phyloP scores from a whole-genome alignment of 2,797 vertebrate genomes.

The Podarcis siculus region DNA sequence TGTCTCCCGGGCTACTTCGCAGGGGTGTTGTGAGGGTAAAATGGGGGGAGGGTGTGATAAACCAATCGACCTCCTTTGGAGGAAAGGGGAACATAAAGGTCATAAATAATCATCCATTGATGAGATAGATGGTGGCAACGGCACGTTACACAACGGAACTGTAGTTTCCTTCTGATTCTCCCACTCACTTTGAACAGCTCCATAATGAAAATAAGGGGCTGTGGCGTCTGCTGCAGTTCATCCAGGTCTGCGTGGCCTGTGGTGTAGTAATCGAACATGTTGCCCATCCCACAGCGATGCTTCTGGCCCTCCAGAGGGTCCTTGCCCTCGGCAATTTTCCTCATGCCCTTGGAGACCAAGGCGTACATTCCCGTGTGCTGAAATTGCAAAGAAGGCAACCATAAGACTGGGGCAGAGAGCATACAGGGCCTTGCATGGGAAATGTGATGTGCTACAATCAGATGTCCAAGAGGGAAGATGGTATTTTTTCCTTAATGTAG shows the following conservation, averaged over 20 bases:
- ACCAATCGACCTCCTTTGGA: too few relatives aligned
- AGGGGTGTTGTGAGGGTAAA: neutral
- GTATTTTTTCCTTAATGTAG: too few relatives aligned
- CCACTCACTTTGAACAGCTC: conserved; percentile 85
- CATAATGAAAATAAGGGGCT: conserved; percentile 91
- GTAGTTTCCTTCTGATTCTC: rapidly evolving
- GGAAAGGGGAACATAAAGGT: too few relatives aligned
- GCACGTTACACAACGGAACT: too few relatives aligned
- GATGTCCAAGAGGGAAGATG: too few relatives aligned
- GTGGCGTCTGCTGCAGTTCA: conserved; percentile 85
- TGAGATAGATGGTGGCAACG: neutral
- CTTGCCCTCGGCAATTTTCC: conserved; percentile 85
- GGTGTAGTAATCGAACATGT: conserved; percentile 89
- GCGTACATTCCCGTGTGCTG: conserved; percentile 92
- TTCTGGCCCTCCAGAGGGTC: conserved; percentile 88
- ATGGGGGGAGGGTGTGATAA: too few relatives aligned
- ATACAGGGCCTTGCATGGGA: too few relatives aligned
- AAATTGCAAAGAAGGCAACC: neutral
- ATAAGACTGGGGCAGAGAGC: too few relatives aligned
- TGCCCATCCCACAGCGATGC: conserved; percentile 91
- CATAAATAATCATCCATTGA: too few relatives aligned
- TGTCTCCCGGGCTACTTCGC: too few relatives aligned
- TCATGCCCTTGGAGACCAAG: conserved; percentile 85
- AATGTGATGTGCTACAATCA: too few relatives aligned
- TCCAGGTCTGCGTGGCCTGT: conserved; percentile 88